A percentile compares a stretch with the other conserved stretches of the same genome.
Evolutionary conservation across 2,797 vertebrate genomes (phyloP).

Genomic region (Xenops minutus): DNA sequence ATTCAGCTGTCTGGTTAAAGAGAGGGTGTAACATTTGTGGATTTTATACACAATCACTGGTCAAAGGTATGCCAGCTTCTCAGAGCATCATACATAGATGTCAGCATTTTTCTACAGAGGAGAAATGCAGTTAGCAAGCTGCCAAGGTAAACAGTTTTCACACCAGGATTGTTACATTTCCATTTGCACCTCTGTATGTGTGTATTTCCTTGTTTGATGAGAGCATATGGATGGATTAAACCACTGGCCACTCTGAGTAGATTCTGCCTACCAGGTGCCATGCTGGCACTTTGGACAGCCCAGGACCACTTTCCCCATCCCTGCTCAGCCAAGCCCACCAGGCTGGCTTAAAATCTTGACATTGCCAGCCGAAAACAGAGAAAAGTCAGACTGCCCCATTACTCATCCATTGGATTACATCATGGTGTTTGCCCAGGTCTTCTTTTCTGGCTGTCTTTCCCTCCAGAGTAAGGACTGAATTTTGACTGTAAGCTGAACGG

Average conservation of each 20-base stretch:
- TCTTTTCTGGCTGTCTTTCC: constrained; percentile 15
- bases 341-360: neutral
- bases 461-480: constrained; percentile 1
- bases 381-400: constrained; percentile 18
- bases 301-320: neutral
- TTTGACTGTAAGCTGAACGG: constrained; percentile 33
- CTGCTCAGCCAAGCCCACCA: neutral
- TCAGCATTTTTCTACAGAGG: neutral
- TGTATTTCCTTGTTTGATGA: neutral
- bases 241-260: neutral
- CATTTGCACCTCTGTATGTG: constrained; percentile 36
- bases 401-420: constrained; percentile 41
- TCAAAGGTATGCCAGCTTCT: neutral
- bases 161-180: neutral
- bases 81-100: neutral
- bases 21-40: neutral
- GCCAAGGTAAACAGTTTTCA: constrained; percentile 31
- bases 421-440: neutral
- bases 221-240: neutral
- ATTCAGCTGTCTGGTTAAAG: neutral
- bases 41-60: neutral
- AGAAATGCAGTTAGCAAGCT: constrained; percentile 21
- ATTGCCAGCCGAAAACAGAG: neutral
- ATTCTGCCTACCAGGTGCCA: neutral
- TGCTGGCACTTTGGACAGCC: neutral